phyloP scores from a whole-genome alignment of 2,113 vertebrate species.

The Hemibagrus wyckioides region DNA sequence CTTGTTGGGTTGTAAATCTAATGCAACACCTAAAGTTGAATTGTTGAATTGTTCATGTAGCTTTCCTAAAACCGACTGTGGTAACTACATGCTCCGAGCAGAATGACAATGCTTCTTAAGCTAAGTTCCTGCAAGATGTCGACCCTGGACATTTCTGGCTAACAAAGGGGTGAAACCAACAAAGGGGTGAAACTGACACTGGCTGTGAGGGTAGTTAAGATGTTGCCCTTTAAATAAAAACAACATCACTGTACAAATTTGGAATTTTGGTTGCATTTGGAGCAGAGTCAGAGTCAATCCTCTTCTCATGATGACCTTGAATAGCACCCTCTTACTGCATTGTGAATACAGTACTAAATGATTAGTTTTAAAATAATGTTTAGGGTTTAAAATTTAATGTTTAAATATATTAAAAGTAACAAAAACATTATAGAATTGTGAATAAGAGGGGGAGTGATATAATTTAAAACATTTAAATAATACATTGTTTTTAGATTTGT shows the following conservation, averaged over 20 bases:
- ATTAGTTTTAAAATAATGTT: too few species aligned
- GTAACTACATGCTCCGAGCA: background rate
- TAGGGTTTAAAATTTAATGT: too few species aligned
- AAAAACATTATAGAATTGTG: background rate
- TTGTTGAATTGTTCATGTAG: background rate
- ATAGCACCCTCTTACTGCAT: background rate
- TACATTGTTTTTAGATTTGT: too few species aligned
- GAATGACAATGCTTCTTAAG: background rate
- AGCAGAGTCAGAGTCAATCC: background rate
- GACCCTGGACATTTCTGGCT: background rate
- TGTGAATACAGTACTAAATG: background rate
- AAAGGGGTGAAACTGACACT: background rate
- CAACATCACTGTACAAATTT: background rate
- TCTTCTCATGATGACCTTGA: background rate
- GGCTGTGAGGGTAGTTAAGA: background rate
- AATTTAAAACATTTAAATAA: background rate
- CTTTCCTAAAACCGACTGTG: background rate
- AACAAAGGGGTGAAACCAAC: background rate
- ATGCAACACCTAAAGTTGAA: background rate
- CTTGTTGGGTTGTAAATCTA: background rate
- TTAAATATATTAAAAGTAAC: too few species aligned
- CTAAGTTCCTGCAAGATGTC: background rate
- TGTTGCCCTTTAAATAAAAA: too few species aligned
- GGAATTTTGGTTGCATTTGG: background rate
- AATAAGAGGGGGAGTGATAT: background rate